Evolutionary conservation across 2,113 vertebrate genomes (phyloP).

Genomic region (Vireo altiloquus): DNA sequence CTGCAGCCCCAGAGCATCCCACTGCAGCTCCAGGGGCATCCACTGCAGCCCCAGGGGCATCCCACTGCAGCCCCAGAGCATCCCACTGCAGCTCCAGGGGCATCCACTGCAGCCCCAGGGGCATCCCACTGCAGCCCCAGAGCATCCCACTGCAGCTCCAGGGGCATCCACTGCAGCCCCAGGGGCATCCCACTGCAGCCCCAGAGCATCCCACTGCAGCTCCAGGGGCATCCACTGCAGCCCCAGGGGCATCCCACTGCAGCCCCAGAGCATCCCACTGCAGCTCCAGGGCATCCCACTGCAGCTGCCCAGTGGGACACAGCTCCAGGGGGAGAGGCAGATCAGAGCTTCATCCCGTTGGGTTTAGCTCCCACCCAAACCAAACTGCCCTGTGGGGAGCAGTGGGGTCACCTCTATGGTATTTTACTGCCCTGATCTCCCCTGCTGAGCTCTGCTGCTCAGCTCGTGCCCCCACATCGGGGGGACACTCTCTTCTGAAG

Average conservation of each 20-base stretch:
- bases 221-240: too few species aligned
- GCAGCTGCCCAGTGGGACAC: not conserved
- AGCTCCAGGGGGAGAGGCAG: not conserved
- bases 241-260: not conserved
- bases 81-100: too few species aligned
- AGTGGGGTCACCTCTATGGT: rapidly evolving
- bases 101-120: too few species aligned
- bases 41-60: too few species aligned
- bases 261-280: too few species aligned
- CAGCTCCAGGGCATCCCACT: not conserved
- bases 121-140: not conserved
- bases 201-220: not conserved
- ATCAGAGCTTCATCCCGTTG: not conserved
- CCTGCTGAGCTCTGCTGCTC: not conserved
- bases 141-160: too few species aligned
- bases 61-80: not conserved
- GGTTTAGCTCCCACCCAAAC: not conserved
- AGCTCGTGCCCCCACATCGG: rapidly evolving
- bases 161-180: too few species aligned
- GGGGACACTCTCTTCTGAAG: not conserved
- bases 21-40: too few species aligned
- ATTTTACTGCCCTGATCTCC: not conserved
- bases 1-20: not conserved
- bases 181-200: not conserved
- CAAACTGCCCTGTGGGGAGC: not conserved